A percentile compares a stretch with the other conserved stretches of the same genome.
Evolutionary conservation across 2,797 vertebrate genomes (phyloP).

Genomic region (Bovichtus diacanthus): DNA sequence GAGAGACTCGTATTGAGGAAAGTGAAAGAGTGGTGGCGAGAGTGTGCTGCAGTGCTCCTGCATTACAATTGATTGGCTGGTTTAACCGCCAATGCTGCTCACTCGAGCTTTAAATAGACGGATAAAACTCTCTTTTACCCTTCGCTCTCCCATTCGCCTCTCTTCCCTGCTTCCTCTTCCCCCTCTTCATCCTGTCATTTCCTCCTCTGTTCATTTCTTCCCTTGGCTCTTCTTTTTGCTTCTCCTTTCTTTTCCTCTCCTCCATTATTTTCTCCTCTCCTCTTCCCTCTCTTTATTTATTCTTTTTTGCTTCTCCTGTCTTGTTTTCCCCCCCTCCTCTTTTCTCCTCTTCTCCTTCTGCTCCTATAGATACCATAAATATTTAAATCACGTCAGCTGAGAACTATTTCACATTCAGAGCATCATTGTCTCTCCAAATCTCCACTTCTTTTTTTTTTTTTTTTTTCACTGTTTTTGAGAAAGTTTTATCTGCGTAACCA

Average conservation of each 20-base stretch:
- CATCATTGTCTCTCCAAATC: slow-evolving; percentile 31
- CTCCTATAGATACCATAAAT: slow-evolving; percentile 20
- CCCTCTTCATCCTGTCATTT: slow-evolving; percentile 27
- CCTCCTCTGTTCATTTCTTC: background rate
- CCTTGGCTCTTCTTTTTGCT: background rate
- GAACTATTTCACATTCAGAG: slow-evolving; percentile 40
- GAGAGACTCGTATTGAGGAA: slow-evolving; percentile 41
- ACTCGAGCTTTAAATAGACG: slow-evolving; percentile 77
- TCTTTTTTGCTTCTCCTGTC: background rate
- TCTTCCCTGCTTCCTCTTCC: slow-evolving; percentile 25
- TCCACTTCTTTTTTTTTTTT: background rate
- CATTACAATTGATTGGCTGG: slow-evolving; percentile 78
- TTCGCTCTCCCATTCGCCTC: slow-evolving; percentile 36
- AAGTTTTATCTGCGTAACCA: slow-evolving; percentile 27
- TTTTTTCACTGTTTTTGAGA: slow-evolving; percentile 28
- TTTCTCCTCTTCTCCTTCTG: background rate
- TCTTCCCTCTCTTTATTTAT: background rate
- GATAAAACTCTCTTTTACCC: slow-evolving; percentile 72
- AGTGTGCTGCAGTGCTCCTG: slow-evolving; percentile 73
- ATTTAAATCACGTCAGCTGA: slow-evolving; percentile 30
- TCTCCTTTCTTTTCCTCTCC: background rate
- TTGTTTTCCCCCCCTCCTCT: background rate
- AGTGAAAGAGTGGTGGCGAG: slow-evolving; percentile 60
- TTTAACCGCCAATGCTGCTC: slow-evolving; percentile 75
- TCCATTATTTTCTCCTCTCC: background rate